phyloP scores from a whole-genome alignment of 2,797 vertebrate species.

The Callimico goeldii region DNA sequence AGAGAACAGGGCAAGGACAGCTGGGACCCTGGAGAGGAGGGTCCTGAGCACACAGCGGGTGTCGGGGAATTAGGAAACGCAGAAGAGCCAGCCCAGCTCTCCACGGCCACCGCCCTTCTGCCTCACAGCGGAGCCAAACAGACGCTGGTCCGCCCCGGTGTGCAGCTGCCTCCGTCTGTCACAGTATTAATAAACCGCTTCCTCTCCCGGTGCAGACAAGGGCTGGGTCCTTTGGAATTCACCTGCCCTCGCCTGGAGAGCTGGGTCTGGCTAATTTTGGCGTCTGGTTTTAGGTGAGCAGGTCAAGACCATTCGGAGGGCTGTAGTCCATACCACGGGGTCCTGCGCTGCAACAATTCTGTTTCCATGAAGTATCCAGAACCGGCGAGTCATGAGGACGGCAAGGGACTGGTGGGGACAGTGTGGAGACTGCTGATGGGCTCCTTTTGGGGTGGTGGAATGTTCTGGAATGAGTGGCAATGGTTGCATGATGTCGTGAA shows the following conservation, averaged over 20 bases:
- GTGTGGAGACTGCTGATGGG: rapidly evolving
- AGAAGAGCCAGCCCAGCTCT: not conserved
- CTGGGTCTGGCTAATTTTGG: conserved; percentile 51
- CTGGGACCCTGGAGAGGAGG: not conserved
- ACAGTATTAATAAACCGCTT: not conserved
- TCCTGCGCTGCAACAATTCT: rapidly evolving
- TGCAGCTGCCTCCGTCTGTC: conserved; percentile 36
- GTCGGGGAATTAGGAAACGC: not conserved
- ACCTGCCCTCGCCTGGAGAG: conserved; percentile 46
- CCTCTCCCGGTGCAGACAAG: not conserved
- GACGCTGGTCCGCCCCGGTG: too few species aligned
- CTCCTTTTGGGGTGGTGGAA: rapidly evolving
- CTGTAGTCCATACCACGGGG: not conserved
- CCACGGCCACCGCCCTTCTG: conserved; percentile 25
- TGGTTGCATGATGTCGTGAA: rapidly evolving
- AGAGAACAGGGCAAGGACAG: not conserved
- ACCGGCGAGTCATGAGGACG: not conserved
- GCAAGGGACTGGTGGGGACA: too few species aligned
- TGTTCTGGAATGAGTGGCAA: not conserved
- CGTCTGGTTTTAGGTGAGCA: conserved; percentile 29
- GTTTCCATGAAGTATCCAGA: rapidly evolving
- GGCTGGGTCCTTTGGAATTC: conserved; percentile 73
- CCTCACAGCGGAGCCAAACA: not conserved
- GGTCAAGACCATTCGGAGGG: rapidly evolving
- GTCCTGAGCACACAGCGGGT: not conserved